phyloP scores from a whole-genome alignment of 2,113 vertebrate species.

The Zosterops borbonicus region DNA sequence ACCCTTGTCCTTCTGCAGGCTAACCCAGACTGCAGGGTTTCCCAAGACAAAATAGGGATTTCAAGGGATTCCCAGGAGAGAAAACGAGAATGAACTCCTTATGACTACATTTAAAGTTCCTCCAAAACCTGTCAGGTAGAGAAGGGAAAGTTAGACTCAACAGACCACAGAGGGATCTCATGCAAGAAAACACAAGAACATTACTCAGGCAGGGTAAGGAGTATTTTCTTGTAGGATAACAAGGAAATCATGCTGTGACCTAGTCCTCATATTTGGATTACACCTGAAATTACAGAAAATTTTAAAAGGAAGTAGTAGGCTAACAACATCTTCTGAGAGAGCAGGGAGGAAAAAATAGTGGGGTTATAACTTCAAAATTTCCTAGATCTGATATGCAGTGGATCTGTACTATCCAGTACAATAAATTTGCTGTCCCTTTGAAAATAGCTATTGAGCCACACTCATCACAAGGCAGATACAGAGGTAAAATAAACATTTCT shows the following conservation, averaged over 20 bases:
- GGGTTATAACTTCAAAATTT: background rate
- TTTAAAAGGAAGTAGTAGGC: background rate
- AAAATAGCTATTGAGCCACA: conserved; percentile 37
- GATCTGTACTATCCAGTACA: background rate
- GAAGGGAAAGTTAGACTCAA: background rate
- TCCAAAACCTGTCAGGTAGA: background rate
- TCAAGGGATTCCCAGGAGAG: background rate
- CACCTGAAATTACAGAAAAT: background rate
- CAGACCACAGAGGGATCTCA: background rate
- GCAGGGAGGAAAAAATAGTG: background rate
- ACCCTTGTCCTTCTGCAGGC: background rate
- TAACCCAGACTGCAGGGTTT: background rate
- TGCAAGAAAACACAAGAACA: background rate
- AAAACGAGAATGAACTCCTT: background rate
- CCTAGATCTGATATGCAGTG: background rate
- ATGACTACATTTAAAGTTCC: background rate
- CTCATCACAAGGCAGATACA: conserved; percentile 28
- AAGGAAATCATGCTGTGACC: background rate
- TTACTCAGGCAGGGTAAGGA: background rate
- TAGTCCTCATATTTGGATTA: background rate
- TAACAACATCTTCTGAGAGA: background rate
- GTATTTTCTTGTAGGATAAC: background rate
- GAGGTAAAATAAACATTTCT: conserved; percentile 36
- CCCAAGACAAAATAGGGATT: background rate
- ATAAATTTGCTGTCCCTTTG: conserved; percentile 24